phyloP scores from a whole-genome alignment of 2,888 invertebrate species.

The Pristionchus japonicus region DNA sequence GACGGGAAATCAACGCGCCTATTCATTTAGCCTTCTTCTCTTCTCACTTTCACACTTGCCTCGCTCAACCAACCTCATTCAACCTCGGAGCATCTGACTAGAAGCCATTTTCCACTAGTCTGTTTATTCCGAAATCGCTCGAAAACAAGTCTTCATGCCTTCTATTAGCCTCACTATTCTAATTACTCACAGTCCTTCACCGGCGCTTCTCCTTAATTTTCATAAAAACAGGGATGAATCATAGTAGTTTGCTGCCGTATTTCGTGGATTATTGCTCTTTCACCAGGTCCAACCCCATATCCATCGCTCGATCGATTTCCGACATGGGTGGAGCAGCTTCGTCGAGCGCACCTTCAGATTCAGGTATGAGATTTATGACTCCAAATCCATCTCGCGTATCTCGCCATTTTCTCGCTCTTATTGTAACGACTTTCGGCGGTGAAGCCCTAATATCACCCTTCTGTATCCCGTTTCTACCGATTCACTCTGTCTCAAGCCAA shows the following conservation, averaged over 20 bases:
- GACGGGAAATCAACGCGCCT: conserved; percentile 20
- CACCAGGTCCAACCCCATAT: conserved; percentile 8
- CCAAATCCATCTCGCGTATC: too few relatives aligned
- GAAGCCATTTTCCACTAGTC: not conserved
- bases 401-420: too few relatives aligned
- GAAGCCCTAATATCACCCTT: too few relatives aligned
- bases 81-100: not conserved
- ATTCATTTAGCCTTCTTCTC: conserved; percentile 16
- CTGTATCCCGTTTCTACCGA: too few relatives aligned
- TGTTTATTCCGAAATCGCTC: not conserved
- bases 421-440: too few relatives aligned
- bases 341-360: conserved; percentile 24
- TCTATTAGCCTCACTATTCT: not conserved
- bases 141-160: not conserved
- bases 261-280: too few relatives aligned
- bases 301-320: conserved; percentile 21
- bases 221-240: too few relatives aligned
- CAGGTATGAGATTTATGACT: too few relatives aligned
- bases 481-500: not conserved
- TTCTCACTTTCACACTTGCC: not conserved
- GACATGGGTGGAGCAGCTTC: conserved; percentile 36
- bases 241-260: too few relatives aligned
- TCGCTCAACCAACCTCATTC: not conserved
- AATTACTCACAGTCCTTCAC: not conserved
- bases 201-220: too few relatives aligned